Percentiles rank a stretch among this genome's conserved stretches.
These are phyloP conservation scores for Thaumatotibia leucotreta DNA, from an alignment of 1,140 invertebrate genomes.

Conservation along the genomic window DNA sequence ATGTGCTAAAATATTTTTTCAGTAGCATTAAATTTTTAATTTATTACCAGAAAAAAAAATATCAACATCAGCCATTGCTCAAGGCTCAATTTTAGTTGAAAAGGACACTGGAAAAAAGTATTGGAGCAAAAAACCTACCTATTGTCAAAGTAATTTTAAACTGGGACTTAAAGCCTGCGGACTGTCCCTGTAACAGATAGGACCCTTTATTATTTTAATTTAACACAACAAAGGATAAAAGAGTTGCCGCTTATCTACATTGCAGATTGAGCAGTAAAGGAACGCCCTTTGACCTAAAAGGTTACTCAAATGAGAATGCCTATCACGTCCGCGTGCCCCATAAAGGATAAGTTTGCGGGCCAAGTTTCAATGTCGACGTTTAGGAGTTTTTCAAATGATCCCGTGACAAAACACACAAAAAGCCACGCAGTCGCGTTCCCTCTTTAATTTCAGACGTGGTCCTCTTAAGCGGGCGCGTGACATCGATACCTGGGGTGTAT, in stretches of 20 bases:
- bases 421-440: slow-evolving; percentile 26
- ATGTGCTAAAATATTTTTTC: too few relatives aligned
- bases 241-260: slow-evolving; percentile 15
- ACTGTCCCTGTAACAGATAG: not conserved
- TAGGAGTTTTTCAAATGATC: slow-evolving; percentile 31
- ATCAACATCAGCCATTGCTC: too few relatives aligned
- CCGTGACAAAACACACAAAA: slow-evolving; percentile 31
- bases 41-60: too few relatives aligned
- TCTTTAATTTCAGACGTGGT: slow-evolving; percentile 45
- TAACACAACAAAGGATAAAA: slow-evolving; percentile 10
- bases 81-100: too few relatives aligned
- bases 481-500: slow-evolving; percentile 10
- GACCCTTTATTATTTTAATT: slow-evolving; percentile 4
- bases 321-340: slow-evolving; percentile 40
- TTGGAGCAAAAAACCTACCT: too few relatives aligned
- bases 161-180: not conserved
- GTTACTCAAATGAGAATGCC: slow-evolving; percentile 32
- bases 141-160: not conserved
- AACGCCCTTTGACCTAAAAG: slow-evolving; percentile 25
- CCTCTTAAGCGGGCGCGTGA: slow-evolving; percentile 31
- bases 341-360: slow-evolving; percentile 37
- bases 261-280: slow-evolving; percentile 38
- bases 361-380: slow-evolving; percentile 40
- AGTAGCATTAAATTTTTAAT: too few relatives aligned
- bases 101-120: too few relatives aligned